Evolutionary conservation across 2,113 vertebrate genomes (phyloP), one percentile per base, ranked within the genome.

Genomic region (Gymnarchus niloticus): DNA sequence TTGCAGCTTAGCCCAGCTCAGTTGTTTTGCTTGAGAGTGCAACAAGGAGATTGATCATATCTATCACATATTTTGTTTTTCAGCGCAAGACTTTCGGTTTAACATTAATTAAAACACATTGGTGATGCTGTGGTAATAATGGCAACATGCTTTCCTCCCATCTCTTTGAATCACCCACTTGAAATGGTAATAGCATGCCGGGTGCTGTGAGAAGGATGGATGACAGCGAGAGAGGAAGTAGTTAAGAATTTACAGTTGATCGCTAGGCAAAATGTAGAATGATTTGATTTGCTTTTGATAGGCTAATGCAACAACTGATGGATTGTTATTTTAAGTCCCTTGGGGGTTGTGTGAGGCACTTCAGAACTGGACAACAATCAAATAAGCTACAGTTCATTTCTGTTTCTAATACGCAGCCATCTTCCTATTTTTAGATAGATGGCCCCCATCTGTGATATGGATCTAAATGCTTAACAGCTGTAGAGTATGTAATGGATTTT

Each of bases 361-460:
- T 48, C 21, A 12, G n/a, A 78, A 48, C 23, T 2, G 17, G 9
- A 65, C 59, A 65, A 17, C 59, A 65, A 12, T 33, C 59, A 46
- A 78, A 10, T 49, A 23, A 44, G 21, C 76, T 21, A n/a, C 44
- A 25, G 6, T 80, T 80, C 23, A 21, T 57, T 80, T 49, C 49
- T 80, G 44, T 51, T 80, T 51, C n/a, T 12, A 21, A 84, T 6
- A 8, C 25, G 49, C 23, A 0, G 21, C 54, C 49, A 3, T 33
- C 37, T 73, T 49, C 33, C n/a, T 81, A 78, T 86, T 61, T 61
- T 33, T 81, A 61, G 48, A 80, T 80, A 25, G 46, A 69, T 54
- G 0, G 7, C 59, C 57, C 25, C 57, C 21, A 28, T 54, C 33
- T 41, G 54, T 52, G 8, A 5, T 82, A 77, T 77, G 51, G 61